Evolutionary conservation across 2,113 vertebrate genomes (phyloP).

Genomic region (Nycticorax nycticorax): DNA sequence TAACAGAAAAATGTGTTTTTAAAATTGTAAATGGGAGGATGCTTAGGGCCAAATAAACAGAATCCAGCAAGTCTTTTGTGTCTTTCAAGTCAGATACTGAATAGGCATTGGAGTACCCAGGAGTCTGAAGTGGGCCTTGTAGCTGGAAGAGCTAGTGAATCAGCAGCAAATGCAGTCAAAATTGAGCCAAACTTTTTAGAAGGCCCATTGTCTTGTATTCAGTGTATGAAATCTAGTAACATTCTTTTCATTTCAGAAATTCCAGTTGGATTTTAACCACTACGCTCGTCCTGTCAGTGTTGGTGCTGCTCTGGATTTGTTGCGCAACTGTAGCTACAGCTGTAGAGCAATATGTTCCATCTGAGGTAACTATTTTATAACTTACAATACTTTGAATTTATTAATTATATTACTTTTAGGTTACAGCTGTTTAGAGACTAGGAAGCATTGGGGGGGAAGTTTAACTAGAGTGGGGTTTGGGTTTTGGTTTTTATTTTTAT

Average conservation of each 20-base stretch:
- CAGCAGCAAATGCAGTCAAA: background rate
- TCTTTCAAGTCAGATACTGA: background rate
- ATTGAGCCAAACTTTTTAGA: background rate
- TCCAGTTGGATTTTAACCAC: slow-evolving; percentile 94
- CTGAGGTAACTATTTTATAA: slow-evolving; percentile 80
- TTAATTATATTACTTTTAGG: background rate
- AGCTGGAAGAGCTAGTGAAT: background rate
- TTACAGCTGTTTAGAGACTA: background rate
- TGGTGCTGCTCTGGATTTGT: slow-evolving; percentile 97
- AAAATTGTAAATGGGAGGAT: background rate
- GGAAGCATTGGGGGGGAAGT: background rate
- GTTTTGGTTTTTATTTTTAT: background rate
- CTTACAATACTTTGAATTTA: background rate
- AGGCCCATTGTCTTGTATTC: background rate
- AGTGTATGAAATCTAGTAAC: background rate
- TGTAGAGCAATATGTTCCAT: slow-evolving; percentile 92
- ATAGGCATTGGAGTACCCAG: background rate
- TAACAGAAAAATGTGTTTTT: background rate
- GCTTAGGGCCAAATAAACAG: background rate
- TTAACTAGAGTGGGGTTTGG: background rate
- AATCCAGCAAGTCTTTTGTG: background rate
- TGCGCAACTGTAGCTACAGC: slow-evolving; percentile 97
- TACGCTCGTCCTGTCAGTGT: slow-evolving; percentile 88
- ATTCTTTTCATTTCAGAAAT: slow-evolving; percentile 78
- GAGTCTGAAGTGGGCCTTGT: background rate